A percentile compares a stretch with the other conserved stretches of the same genome.
Conservation (phyloP, 2,888 invertebrate species). For the Uloborus plumipes region DNA sequence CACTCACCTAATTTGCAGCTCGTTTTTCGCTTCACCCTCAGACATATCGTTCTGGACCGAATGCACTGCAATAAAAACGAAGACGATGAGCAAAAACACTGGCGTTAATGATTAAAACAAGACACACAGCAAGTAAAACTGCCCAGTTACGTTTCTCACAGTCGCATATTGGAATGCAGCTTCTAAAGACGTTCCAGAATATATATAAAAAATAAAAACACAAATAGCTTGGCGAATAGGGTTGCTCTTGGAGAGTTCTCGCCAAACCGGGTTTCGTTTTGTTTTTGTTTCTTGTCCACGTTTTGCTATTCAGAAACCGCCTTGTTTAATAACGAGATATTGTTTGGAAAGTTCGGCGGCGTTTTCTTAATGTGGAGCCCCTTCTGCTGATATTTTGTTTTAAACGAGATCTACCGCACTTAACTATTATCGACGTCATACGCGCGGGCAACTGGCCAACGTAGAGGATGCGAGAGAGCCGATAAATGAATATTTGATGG, state of each 20-base stretch:
- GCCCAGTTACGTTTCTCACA: not conserved
- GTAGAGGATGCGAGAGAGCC: constrained; percentile 29
- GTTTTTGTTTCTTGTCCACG: not conserved
- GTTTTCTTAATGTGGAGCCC: no score
- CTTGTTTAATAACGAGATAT: no score
- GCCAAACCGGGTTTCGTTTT: constrained; percentile 32
- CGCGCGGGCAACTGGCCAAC: constrained; percentile 44
- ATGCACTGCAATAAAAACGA: constrained; percentile 82
- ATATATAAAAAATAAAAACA: no score
- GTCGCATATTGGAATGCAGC: constrained; percentile 18
- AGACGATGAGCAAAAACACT: constrained; percentile 26
- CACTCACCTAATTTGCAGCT: constrained; percentile 89
- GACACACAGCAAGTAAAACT: constrained; percentile 3
- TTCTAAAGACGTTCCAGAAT: constrained; percentile 20
- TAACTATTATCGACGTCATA: not conserved
- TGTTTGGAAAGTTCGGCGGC: no score
- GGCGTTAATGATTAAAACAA: constrained; percentile 5
- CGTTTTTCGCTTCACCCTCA: constrained; percentile 90
- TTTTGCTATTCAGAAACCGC: not conserved
- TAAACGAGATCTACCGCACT: no score
- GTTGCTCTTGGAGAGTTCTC: constrained; percentile 10
- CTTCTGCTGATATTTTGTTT: no score
- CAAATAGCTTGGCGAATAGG: not conserved
- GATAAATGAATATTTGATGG: no score
- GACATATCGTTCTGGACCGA: constrained; percentile 92